Conservation (phyloP, 2,797 vertebrate species). For the Sebastes trivittatus region DNA sequence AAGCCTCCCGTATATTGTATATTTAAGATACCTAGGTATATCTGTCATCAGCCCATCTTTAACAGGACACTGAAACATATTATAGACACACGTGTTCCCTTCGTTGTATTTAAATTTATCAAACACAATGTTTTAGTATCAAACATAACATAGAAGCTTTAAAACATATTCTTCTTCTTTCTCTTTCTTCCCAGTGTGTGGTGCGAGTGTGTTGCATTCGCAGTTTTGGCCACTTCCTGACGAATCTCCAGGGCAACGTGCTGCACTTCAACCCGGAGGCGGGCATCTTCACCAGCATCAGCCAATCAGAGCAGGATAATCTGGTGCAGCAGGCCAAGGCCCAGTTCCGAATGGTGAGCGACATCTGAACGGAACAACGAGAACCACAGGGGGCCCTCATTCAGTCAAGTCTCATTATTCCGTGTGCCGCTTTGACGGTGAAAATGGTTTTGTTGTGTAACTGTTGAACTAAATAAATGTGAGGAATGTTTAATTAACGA, state of each 20-base stretch:
- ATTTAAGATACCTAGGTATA: not conserved
- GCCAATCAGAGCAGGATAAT: constrained; percentile 90
- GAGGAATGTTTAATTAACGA: not conserved
- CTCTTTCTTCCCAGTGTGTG: constrained; percentile 81
- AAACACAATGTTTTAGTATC: not conserved
- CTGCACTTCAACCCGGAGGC: constrained; percentile 95
- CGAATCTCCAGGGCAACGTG: constrained; percentile 93
- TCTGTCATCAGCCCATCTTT: not conserved
- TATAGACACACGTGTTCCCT: not conserved
- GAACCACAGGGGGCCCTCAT: not conserved
- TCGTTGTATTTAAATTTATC: not conserved
- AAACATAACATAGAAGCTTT: not conserved
- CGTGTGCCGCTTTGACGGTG: not conserved
- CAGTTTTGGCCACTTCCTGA: constrained; percentile 96
- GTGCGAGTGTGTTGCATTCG: constrained; percentile 93
- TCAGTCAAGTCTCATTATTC: not conserved
- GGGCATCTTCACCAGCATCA: constrained; percentile 95
- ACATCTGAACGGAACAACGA: not conserved
- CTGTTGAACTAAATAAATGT: not conserved
- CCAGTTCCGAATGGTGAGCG: constrained; percentile 97
- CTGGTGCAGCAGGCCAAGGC: constrained; percentile 94
- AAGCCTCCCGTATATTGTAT: not conserved
- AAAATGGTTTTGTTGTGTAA: not conserved
- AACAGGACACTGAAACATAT: not conserved
- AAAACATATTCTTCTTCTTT: not conserved